phyloP scores from a whole-genome alignment of 2,797 vertebrate genomes.

The Mus caroli region DNA sequence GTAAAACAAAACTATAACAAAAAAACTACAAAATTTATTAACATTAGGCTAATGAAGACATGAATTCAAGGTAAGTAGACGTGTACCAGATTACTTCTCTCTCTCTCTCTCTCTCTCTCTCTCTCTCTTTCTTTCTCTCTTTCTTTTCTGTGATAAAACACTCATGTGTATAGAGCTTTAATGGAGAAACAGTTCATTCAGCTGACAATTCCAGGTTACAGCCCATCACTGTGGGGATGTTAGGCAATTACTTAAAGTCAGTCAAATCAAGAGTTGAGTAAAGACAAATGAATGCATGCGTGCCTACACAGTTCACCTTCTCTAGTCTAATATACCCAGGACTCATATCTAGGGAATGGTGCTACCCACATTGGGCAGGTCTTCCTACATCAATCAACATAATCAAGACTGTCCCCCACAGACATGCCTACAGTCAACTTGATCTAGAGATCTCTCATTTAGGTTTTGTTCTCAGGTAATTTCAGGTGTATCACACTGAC shows the following conservation, averaged over 20 bases:
- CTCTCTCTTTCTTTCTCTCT: neutral
- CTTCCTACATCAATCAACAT: neutral
- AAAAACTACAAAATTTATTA: conserved; percentile 4
- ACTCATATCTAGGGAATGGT: neutral
- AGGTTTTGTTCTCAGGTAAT: neutral
- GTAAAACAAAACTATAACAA: conserved; percentile 30
- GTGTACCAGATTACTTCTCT: neutral
- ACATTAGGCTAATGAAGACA: neutral
- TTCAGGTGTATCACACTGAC: neutral
- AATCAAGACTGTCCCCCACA: neutral
- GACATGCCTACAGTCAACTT: too few species aligned
- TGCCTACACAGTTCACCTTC: neutral
- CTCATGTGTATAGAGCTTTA: neutral
- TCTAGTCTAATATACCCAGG: neutral
- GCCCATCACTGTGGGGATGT: neutral
- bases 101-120: rapidly evolving
- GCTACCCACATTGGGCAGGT: neutral
- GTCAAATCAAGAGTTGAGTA: neutral
- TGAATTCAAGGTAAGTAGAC: conserved; percentile 11
- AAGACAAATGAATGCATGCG: neutral
- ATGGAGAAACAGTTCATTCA: neutral
- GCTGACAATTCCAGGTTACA: neutral
- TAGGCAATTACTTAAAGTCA: neutral
- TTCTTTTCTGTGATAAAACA: neutral
- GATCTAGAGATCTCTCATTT: neutral